Conservation (phyloP, 2,113 vertebrate species). For the Pipra filicauda region DNA sequence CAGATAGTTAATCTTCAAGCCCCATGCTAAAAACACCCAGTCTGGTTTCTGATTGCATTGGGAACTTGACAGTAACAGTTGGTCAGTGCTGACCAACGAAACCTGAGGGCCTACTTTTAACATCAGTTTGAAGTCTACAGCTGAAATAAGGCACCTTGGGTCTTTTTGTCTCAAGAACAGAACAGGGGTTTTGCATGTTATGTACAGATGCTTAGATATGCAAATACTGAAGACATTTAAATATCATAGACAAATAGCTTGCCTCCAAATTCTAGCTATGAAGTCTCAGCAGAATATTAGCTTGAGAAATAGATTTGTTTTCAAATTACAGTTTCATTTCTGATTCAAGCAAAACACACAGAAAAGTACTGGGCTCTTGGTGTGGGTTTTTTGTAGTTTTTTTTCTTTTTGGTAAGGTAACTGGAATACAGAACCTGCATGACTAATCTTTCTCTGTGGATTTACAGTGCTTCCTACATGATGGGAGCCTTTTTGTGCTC, state of each 20-base stretch:
- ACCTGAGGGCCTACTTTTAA: background rate
- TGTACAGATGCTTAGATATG: background rate
- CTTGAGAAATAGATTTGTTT: background rate
- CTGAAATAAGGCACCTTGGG: background rate
- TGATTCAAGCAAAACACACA: background rate
- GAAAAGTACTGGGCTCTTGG: background rate
- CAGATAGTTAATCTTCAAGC: background rate
- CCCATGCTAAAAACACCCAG: accelerated
- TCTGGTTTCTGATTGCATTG: background rate
- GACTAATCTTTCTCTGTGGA: background rate
- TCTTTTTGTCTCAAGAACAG: background rate
- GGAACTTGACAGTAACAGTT: background rate
- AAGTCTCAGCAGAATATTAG: background rate
- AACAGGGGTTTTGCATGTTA: background rate
- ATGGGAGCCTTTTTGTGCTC: background rate
- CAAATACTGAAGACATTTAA: background rate
- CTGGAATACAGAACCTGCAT: background rate
- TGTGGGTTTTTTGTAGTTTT: background rate
- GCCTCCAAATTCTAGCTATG: background rate
- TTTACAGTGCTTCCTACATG: background rate
- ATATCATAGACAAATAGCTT: background rate
- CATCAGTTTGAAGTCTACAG: background rate
- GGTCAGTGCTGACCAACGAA: background rate
- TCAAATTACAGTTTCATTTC: background rate
- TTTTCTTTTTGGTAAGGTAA: background rate